Evolutionary conservation across 2,888 invertebrate genomes (phyloP), one percentile per base, ranked within the genome.

Genomic region (Bhutanitis thaidina): DNA sequence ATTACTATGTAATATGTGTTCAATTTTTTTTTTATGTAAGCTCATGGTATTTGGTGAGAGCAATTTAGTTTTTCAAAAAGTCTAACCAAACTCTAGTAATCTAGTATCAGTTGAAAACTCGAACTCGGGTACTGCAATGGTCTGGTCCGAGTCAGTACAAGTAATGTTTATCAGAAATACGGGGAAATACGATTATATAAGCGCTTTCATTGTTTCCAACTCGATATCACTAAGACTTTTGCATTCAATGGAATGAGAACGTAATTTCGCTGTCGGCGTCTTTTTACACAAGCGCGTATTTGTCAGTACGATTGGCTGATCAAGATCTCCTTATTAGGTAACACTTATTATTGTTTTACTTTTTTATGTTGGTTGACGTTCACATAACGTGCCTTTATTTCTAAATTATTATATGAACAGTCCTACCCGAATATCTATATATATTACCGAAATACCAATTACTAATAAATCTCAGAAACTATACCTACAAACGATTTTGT

Each of bases 201-300:
- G 62, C 67, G 75, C 81, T 81, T 80, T 80, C 81, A 77, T 80
- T 79, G 70, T 76, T 63, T 75, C 74, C 70, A 39, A 50, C 49
- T 72, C 67, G 69, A 76, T 79, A 74, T 69, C 62, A 71, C 63
- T 69, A 57, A 59, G 55, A 59, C 52, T 49, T 49, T 53, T 43
- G 43, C 47, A 44, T 55, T 49, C 46, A 49, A 56, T 47, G 49
- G 50, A 50, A 44, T 44, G 39, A 15, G 35, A 39, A 29, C 27
- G 35, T 37, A 39, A 34, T 50, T 50, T 44, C 44, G 14, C 34
- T 25, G 12, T 25, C 16, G 27, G n/a, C 9, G 27, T 8, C 10
- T 49, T 39, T 44, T 39, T 15, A 48, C 34, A 15, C 40, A 27
- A 15, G 10, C 15, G 10, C 15, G 15, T 27, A 27, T 16, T 32